A percentile compares a stretch with the other conserved stretches of the same genome.
These are phyloP conservation scores for Chelidonichthys spinosus DNA, from an alignment of 2,797 vertebrate genomes.

Conservation along the genomic window DNA sequence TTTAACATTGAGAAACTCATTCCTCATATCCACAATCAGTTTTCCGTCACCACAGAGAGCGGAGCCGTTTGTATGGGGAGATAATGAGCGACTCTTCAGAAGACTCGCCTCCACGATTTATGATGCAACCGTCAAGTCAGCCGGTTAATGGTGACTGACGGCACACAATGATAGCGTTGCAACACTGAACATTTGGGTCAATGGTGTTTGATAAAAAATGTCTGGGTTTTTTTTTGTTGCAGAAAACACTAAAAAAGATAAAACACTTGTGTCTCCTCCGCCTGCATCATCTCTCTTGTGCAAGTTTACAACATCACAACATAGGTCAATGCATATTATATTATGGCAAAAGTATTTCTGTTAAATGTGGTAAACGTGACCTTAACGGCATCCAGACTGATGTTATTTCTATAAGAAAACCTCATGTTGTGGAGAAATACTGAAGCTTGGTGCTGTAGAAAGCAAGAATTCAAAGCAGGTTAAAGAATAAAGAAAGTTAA, in stretches of 20 bases:
- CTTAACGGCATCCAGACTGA: background rate
- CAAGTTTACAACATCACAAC: background rate
- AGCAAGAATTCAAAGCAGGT: background rate
- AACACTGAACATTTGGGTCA: constrained; percentile 48
- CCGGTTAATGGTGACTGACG: constrained; percentile 67
- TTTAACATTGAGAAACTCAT: constrained; percentile 73
- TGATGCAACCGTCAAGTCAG: constrained; percentile 51
- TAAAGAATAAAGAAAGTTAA: background rate
- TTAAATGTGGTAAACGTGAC: background rate
- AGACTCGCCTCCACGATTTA: constrained; percentile 61
- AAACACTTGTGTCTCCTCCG: background rate
- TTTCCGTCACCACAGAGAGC: constrained; percentile 38
- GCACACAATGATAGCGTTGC: constrained; percentile 41
- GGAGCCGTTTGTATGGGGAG: constrained; percentile 53
- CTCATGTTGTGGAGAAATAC: background rate
- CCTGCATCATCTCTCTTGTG: background rate
- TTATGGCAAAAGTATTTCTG: background rate
- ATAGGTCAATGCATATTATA: background rate
- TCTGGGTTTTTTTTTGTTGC: background rate
- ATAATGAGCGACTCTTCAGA: constrained; percentile 69
- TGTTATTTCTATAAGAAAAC: background rate
- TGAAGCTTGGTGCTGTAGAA: background rate
- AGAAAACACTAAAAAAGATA: constrained; percentile 2
- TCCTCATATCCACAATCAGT: constrained; percentile 68
- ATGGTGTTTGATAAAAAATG: constrained; percentile 25